A percentile compares a stretch with the other conserved stretches of the same genome.
Evolutionary conservation across 2,113 vertebrate genomes (phyloP).

Genomic region (Poecilia latipinna): DNA sequence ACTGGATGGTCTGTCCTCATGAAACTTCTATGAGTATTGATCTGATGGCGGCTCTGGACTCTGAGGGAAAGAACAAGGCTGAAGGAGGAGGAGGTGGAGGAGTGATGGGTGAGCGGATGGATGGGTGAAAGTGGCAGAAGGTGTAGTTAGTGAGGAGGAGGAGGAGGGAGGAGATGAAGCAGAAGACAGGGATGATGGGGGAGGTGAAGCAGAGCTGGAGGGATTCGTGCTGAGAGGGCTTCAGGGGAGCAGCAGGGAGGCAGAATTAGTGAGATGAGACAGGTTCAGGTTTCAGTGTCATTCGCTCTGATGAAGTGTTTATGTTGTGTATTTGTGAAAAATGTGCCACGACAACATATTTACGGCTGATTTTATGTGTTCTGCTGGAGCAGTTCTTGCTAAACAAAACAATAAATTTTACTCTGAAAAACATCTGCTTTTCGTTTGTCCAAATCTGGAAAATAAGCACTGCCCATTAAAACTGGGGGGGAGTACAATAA

Average conservation of each 20-base stretch:
- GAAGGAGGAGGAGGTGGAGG: slow-evolving; percentile 37
- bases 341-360: not conserved
- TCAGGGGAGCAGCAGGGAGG: slow-evolving; percentile 39
- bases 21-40: slow-evolving; percentile 89
- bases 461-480: not conserved
- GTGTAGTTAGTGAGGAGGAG: slow-evolving; percentile 57
- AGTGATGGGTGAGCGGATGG: slow-evolving; percentile 47
- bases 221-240: slow-evolving; percentile 44
- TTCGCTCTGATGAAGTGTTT: slow-evolving; percentile 4
- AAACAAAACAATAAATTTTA: slow-evolving; percentile 1
- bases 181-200: slow-evolving; percentile 21
- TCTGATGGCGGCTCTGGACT: slow-evolving; percentile 68
- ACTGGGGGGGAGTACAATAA: not conserved
- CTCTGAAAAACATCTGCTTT: not conserved
- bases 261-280: slow-evolving; percentile 37
- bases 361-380: not conserved
- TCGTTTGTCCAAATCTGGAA: not conserved
- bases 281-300: slow-evolving; percentile 19
- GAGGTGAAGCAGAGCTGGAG: slow-evolving; percentile 26
- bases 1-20: slow-evolving; percentile 82
- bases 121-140: slow-evolving; percentile 64
- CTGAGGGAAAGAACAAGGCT: slow-evolving; percentile 36
- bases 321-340: not conserved
- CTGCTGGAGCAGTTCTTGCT: not conserved
- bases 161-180: slow-evolving; percentile 20